Evolutionary conservation across 2,797 vertebrate species (phyloP).

Genomic region (Yasuhikotakia modesta): DNA sequence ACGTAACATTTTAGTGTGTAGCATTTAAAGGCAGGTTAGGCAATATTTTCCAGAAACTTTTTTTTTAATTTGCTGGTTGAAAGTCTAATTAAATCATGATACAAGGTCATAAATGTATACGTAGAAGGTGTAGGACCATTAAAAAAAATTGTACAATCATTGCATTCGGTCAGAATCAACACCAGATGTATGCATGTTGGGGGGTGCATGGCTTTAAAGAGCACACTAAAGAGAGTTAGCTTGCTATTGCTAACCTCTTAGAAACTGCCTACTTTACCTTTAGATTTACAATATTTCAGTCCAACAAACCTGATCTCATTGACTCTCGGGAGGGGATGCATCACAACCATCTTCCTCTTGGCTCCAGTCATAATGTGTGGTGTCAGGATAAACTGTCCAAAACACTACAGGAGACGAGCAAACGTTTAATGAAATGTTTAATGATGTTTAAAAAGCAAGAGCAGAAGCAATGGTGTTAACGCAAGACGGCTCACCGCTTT

Average conservation of each 20-base stretch:
- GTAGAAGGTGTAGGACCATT: too few species aligned
- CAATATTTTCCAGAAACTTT: too few species aligned
- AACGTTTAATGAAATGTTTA: background rate
- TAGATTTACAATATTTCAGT: background rate
- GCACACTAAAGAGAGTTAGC: too few species aligned
- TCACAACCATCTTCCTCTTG: conserved; percentile 98
- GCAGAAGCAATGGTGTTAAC: background rate
- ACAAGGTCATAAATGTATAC: too few species aligned
- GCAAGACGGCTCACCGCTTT: conserved; percentile 77
- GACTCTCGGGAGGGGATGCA: conserved; percentile 95
- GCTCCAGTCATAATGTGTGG: conserved; percentile 97
- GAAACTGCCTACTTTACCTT: too few species aligned
- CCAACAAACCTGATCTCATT: conserved; percentile 90
- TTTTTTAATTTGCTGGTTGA: too few species aligned
- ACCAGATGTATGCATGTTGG: too few species aligned
- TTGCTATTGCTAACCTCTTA: too few species aligned
- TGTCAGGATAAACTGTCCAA: conserved; percentile 94
- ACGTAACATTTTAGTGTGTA: background rate
- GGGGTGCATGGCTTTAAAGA: too few species aligned
- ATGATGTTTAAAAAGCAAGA: background rate
- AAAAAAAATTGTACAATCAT: too few species aligned
- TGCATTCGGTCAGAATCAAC: too few species aligned
- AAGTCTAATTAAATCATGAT: too few species aligned
- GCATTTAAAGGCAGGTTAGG: background rate
- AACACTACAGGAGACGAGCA: conserved; percentile 78